Evolutionary conservation across 1,140 invertebrate genomes (phyloP).

Genomic region (Drosophila subpulchrella): DNA sequence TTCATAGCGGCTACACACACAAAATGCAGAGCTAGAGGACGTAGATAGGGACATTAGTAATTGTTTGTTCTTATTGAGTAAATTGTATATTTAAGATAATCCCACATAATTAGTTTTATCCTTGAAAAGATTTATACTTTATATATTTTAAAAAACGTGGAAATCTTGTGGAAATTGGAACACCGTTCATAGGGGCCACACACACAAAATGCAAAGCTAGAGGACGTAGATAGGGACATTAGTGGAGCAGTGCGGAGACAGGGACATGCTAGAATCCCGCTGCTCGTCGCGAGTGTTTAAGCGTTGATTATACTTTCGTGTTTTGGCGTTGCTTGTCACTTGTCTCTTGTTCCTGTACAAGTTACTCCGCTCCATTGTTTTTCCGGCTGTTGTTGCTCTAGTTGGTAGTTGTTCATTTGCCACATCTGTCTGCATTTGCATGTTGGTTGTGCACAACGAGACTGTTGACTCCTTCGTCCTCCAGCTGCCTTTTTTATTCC

Average conservation of each 20-base stretch:
- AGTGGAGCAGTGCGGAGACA: slow-evolving; percentile 4
- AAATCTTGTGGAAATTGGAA: neutral
- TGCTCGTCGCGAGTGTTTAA: slow-evolving; percentile 76
- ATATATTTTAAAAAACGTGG: neutral
- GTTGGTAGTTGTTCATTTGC: slow-evolving; percentile 56
- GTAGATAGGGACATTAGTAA: neutral
- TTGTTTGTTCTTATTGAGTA: too few species aligned
- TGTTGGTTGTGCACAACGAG: slow-evolving; percentile 44
- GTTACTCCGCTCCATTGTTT: slow-evolving; percentile 35
- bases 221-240: neutral
- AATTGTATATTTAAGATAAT: too few species aligned
- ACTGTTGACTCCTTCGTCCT: slow-evolving; percentile 34
- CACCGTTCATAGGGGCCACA: neutral
- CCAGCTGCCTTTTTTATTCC: slow-evolving; percentile 8
- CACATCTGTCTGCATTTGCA: slow-evolving; percentile 55
- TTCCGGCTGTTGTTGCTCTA: slow-evolving; percentile 33
- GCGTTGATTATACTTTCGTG: slow-evolving; percentile 82
- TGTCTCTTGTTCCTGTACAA: slow-evolving; percentile 61
- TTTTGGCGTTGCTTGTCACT: slow-evolving; percentile 69
- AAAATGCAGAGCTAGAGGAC: neutral
- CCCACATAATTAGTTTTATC: too few species aligned
- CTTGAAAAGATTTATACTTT: too few species aligned
- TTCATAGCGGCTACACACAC: neutral
- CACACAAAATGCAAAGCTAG: neutral
- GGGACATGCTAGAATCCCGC: slow-evolving; percentile 63